Evolutionary conservation across 2,888 invertebrate genomes (phyloP).

Genomic region (Trissonchulus latispiculum): DNA sequence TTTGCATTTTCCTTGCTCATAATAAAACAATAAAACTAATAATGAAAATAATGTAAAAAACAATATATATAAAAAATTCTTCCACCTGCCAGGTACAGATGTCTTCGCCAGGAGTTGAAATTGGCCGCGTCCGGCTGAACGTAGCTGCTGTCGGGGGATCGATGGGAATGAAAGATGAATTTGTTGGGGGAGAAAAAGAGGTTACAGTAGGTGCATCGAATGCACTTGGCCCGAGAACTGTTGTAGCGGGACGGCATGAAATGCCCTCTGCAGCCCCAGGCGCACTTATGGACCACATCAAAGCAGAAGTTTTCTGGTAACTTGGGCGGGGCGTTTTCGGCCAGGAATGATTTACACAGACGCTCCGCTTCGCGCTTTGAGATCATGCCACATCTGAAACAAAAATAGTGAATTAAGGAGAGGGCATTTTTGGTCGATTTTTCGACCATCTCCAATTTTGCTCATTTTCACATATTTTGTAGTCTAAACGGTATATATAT

Average conservation of each 20-base stretch:
- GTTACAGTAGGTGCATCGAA: constrained; percentile 84
- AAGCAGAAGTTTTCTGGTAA: constrained; percentile 93
- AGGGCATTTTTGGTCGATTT: no score
- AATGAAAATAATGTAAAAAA: no score
- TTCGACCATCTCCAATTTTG: no score
- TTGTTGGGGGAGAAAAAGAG: constrained; percentile 95
- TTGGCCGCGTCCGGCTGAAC: constrained; percentile 95
- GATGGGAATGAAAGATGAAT: constrained; percentile 95
- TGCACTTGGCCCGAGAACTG: constrained; percentile 83
- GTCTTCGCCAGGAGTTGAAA: constrained; percentile 94
- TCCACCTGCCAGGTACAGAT: constrained; percentile 61
- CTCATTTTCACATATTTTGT: no score
- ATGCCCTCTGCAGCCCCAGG: constrained; percentile 80
- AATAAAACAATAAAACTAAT: no score
- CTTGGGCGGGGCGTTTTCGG: constrained; percentile 52
- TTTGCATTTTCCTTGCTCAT: no score
- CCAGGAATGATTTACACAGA: constrained; percentile 87
- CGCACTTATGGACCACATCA: constrained; percentile 72
- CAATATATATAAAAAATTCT: not conserved
- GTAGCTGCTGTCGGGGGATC: constrained; percentile 70
- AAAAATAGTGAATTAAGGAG: not conserved
- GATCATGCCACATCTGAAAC: constrained; percentile 66
- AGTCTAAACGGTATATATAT: no score
- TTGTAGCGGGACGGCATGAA: constrained; percentile 68
- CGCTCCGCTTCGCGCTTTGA: constrained; percentile 75